Conservation (phyloP, 2,888 invertebrate genomes). For the Brachycybe producta region DNA sequence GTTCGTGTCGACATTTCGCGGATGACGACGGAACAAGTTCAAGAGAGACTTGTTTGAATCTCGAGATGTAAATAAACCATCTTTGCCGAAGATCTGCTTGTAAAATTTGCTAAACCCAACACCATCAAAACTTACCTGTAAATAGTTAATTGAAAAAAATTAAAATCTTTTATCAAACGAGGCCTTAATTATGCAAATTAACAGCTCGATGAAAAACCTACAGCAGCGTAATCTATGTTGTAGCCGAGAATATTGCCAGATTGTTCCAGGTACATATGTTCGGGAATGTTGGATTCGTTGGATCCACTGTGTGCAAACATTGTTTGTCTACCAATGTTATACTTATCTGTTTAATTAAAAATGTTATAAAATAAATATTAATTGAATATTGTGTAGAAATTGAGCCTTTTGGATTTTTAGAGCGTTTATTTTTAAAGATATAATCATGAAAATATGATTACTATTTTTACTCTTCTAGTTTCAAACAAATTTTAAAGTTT, state of each 20-base stretch:
- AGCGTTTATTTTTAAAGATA: too few species aligned
- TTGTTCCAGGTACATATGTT: constrained; percentile 14
- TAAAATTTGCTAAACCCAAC: constrained; percentile 6
- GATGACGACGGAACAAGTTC: constrained; percentile 15
- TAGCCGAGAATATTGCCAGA: constrained; percentile 15
- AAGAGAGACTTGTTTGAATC: constrained; percentile 12
- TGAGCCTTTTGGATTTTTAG: background rate
- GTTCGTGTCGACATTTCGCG: constrained; percentile 13
- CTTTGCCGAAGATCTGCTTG: constrained; percentile 4
- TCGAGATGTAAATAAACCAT: constrained; percentile 8
- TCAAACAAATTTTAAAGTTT: too few species aligned
- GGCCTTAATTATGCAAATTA: too few species aligned
- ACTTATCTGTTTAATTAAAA: constrained; percentile 17
- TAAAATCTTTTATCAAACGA: too few species aligned
- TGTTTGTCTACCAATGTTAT: constrained; percentile 16
- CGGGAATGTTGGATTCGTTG: constrained; percentile 18
- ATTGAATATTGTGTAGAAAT: background rate
- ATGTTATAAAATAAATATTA: background rate
- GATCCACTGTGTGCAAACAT: constrained; percentile 12
- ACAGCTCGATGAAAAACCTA: too few species aligned
- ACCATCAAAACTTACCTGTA: constrained; percentile 10
- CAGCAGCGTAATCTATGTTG: constrained; percentile 16
- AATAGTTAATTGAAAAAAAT: background rate
- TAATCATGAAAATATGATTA: too few species aligned
- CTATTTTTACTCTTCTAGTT: too few species aligned